Evolutionary conservation across 2,888 invertebrate species (phyloP).

Genomic region (Crepidodera aurea): DNA sequence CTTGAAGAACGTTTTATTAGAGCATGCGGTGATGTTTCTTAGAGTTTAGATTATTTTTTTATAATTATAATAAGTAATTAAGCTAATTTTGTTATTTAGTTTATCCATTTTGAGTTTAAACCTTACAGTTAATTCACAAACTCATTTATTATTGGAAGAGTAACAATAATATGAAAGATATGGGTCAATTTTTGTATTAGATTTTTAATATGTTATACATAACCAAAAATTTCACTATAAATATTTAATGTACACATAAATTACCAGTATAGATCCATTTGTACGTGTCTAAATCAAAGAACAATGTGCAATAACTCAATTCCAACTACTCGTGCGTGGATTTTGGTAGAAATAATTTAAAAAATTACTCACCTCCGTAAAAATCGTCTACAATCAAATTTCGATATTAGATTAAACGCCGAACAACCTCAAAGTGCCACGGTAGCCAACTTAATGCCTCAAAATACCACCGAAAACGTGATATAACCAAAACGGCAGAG

Average conservation of each 20-base stretch:
- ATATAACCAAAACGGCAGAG: conserved; percentile 54
- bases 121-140: too few species aligned
- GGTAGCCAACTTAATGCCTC: conserved; percentile 62
- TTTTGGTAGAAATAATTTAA: conserved; percentile 8
- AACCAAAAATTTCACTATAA: neutral
- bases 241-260: neutral
- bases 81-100: too few species aligned
- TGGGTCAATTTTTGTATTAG: too few species aligned
- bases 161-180: too few species aligned
- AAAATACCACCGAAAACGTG: conserved; percentile 61
- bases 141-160: too few species aligned
- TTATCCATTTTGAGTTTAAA: too few species aligned
- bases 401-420: conserved; percentile 53
- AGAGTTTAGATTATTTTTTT: too few species aligned
- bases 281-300: neutral
- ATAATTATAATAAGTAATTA: too few species aligned
- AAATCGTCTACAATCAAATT: conserved; percentile 47
- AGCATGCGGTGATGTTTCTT: too few species aligned
- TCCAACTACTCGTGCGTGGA: neutral
- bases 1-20: too few species aligned
- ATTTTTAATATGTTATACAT: too few species aligned
- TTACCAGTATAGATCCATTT: neutral
- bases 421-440: conserved; percentile 62
- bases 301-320: neutral
- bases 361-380: conserved; percentile 37